phyloP scores from a whole-genome alignment of 2,797 vertebrate species.

The Bufotes viridis region DNA sequence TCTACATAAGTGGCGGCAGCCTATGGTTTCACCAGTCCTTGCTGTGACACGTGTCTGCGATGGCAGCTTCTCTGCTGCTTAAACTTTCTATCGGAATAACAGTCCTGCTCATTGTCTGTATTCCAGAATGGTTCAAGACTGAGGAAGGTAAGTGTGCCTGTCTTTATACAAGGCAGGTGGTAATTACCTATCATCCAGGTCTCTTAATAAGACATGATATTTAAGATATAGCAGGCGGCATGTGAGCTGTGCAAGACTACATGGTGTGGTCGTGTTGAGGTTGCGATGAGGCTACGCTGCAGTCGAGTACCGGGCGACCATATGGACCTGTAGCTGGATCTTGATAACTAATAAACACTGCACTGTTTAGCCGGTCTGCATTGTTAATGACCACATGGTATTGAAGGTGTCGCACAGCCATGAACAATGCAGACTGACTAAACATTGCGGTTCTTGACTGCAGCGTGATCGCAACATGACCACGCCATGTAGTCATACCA shows the following conservation, averaged over 20 bases:
- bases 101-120: conserved; percentile 82
- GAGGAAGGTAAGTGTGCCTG: conserved; percentile 75
- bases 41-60: conserved; percentile 71
- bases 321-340: too few species aligned
- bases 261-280: too few species aligned
- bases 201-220: neutral
- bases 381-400: too few species aligned
- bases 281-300: too few species aligned
- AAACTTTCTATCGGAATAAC: conserved; percentile 82
- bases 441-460: too few species aligned
- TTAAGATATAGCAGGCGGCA: neutral
- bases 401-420: too few species aligned
- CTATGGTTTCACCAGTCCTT: conserved; percentile 32
- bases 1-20: conserved; percentile 35
- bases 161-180: neutral
- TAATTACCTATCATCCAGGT: neutral
- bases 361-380: too few species aligned
- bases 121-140: conserved; percentile 86
- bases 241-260: neutral
- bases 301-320: too few species aligned
- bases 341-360: too few species aligned
- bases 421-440: too few species aligned
- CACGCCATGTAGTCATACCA: too few species aligned
- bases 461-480: too few species aligned
- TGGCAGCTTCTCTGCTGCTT: conserved; percentile 75